Percentiles rank a stretch among this genome's conserved stretches.
Evolutionary conservation across 2,113 vertebrate species (phyloP).

Genomic region (Archilochus colubris): DNA sequence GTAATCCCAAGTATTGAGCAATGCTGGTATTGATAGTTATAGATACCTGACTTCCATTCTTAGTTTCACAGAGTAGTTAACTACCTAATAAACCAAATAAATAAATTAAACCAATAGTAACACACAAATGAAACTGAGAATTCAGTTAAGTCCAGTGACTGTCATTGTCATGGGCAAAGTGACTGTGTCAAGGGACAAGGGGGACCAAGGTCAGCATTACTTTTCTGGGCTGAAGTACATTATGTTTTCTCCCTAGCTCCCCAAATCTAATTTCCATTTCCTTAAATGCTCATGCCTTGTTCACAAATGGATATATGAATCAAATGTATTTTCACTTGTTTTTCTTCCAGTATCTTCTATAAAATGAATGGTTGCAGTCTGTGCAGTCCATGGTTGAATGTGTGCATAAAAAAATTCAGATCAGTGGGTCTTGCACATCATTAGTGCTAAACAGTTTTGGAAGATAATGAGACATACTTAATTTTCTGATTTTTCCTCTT

Average conservation of each 20-base stretch:
- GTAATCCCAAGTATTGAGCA: background rate
- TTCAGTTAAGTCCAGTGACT: background rate
- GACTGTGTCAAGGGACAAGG: background rate
- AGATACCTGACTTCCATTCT: background rate
- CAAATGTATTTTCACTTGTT: conserved; percentile 3
- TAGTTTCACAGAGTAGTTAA: background rate
- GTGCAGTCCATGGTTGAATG: background rate
- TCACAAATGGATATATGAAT: background rate
- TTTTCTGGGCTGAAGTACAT: background rate
- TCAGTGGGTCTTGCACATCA: background rate
- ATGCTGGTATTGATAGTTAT: background rate
- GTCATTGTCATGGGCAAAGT: background rate
- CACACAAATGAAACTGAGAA: background rate
- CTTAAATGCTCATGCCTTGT: background rate
- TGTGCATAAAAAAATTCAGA: background rate
- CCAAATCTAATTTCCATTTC: background rate
- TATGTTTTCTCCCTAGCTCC: background rate
- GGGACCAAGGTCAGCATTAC: background rate
- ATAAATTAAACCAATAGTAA: background rate
- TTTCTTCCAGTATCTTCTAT: background rate
- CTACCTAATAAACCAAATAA: background rate
- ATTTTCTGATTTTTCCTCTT: background rate
- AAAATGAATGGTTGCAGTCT: background rate
- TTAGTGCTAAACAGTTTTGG: background rate
- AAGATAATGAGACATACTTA: background rate